These are phyloP conservation scores for Tringa solitaria DNA, from an alignment of 2,113 vertebrate genomes.

Conservation along the genomic window DNA sequence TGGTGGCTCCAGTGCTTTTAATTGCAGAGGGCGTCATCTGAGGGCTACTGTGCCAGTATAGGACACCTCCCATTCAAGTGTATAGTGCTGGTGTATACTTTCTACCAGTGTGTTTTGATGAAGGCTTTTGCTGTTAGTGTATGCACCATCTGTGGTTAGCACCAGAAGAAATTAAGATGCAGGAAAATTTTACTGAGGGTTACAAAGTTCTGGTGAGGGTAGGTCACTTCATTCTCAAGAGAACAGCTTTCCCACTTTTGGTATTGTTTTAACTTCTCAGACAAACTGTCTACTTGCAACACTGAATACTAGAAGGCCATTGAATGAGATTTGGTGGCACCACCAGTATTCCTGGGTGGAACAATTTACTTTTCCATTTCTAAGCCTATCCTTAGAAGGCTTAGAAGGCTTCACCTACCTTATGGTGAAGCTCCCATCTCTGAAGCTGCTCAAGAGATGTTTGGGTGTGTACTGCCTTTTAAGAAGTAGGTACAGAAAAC, in stretches of 20 bases:
- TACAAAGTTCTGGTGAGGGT: background rate
- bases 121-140: background rate
- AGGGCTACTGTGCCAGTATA: accelerated
- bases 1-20: background rate
- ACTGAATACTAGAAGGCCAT: background rate
- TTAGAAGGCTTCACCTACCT: no score
- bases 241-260: background rate
- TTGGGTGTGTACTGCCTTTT: background rate
- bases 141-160: background rate
- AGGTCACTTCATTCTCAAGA: background rate
- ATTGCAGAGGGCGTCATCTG: background rate
- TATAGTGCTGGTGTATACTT: accelerated
- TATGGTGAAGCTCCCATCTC: background rate
- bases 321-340: background rate
- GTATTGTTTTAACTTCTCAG: background rate
- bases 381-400: accelerated
- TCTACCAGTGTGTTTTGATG: background rate
- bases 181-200: background rate
- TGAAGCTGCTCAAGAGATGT: background rate
- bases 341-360: no score
- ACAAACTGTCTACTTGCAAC: background rate
- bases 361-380: background rate
- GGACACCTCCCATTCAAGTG: background rate
- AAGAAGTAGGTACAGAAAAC: background rate
- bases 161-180: background rate